Conservation (phyloP, 2,888 invertebrate species). For the Acrobasis consociella region DNA sequence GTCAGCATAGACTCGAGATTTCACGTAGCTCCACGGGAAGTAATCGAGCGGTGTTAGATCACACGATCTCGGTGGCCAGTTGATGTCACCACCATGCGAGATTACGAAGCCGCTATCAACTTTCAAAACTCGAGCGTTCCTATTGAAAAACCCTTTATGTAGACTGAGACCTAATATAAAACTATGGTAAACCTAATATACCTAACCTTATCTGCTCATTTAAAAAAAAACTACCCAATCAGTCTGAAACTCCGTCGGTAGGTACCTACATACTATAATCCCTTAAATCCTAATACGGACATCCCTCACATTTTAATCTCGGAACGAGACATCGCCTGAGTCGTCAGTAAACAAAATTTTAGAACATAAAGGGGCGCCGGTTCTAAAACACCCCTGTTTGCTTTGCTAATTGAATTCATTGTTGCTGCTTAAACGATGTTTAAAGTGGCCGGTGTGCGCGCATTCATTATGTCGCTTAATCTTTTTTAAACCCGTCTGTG, state of each 20-base stretch:
- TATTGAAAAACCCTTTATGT: too few species aligned
- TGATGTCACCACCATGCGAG: too few species aligned
- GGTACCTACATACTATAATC: conserved; percentile 31
- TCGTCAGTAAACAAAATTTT: conserved; percentile 60
- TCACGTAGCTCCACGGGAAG: too few species aligned
- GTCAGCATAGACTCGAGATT: too few species aligned
- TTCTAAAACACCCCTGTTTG: conserved; percentile 68
- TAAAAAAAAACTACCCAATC: conserved; percentile 3
- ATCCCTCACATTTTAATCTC: conserved; percentile 41
- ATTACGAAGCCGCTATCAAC: too few species aligned
- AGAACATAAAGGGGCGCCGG: conserved; percentile 45
- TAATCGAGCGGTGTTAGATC: too few species aligned
- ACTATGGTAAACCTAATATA: too few species aligned
- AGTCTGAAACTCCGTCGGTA: not conserved
- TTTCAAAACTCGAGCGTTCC: too few species aligned
- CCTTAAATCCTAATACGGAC: conserved; percentile 6
- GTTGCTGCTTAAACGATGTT: conserved; percentile 70
- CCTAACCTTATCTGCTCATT: not conserved
- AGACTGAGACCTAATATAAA: too few species aligned
- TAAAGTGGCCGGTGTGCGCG: conserved; percentile 54
- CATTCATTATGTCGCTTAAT: conserved; percentile 51
- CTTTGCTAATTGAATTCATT: conserved; percentile 78
- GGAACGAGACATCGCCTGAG: conserved; percentile 30
- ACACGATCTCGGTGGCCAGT: too few species aligned
- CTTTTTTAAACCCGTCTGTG: conserved; percentile 39